These are phyloP conservation scores for Indicator indicator DNA, from an alignment of 2,113 vertebrate genomes.

Conservation along the genomic window DNA sequence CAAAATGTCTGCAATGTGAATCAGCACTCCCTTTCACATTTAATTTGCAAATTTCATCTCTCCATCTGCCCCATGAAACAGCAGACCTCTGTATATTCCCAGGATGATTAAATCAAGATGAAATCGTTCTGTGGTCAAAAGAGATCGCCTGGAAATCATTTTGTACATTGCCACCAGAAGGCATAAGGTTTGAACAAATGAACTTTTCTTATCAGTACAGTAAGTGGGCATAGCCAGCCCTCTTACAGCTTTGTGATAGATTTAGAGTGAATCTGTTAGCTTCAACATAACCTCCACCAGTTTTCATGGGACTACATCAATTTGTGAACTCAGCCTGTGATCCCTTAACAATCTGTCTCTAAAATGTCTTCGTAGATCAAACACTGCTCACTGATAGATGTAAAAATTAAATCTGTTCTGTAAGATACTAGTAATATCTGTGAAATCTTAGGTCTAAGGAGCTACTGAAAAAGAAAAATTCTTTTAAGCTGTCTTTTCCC, in stretches of 20 bases:
- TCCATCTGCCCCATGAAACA: background rate
- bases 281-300: background rate
- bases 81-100: background rate
- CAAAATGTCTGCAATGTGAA: background rate
- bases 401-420: background rate
- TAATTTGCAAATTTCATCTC: background rate
- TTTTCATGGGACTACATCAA: background rate
- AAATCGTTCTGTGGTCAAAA: conserved; percentile 20
- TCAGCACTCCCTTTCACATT: background rate
- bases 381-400: background rate
- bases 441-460: background rate
- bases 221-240: background rate
- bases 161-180: background rate
- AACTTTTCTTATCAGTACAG: background rate
- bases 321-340: background rate
- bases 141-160: conserved; percentile 36
- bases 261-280: background rate
- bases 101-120: conserved; percentile 7
- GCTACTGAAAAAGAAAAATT: background rate
- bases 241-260: background rate
- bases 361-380: background rate
- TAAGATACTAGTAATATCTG: background rate
- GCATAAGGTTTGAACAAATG: background rate
- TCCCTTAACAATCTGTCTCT: background rate
- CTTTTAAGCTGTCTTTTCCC: background rate